Evolutionary conservation across 2,113 vertebrate genomes (phyloP).

Genomic region (Gobio gobio): DNA sequence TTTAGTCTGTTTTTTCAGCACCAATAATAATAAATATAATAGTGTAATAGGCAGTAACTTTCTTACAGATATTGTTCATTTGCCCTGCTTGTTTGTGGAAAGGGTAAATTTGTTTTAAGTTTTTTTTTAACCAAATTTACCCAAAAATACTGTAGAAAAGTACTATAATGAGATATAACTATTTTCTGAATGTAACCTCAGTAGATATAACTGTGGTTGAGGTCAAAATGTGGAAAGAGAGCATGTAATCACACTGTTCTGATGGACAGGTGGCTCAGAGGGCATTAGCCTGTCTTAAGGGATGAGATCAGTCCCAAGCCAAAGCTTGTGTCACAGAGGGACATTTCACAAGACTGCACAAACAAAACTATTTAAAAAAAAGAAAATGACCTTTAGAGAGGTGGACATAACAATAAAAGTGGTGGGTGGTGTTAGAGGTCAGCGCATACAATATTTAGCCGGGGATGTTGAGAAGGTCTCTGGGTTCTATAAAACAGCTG

Average conservation of each 20-base stretch:
- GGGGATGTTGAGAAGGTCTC: neutral
- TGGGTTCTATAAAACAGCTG: neutral
- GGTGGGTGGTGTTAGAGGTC: no score
- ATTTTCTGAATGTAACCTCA: neutral
- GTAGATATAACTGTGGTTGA: neutral
- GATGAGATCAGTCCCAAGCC: slow-evolving; percentile 66
- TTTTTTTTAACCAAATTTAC: neutral
- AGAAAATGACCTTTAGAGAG: neutral
- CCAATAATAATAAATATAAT: neutral
- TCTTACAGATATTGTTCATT: neutral
- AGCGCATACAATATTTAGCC: neutral
- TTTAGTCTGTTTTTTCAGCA: neutral
- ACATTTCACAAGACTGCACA: slow-evolving; percentile 12
- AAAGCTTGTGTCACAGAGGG: slow-evolving; percentile 44
- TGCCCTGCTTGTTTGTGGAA: neutral
- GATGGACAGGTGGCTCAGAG: slow-evolving; percentile 65
- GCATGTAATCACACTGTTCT: slow-evolving; percentile 12
- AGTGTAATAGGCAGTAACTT: neutral
- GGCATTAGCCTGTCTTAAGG: slow-evolving; percentile 71
- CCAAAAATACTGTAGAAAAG: neutral
- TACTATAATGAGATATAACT: neutral
- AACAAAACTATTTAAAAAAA: slow-evolving; percentile 2
- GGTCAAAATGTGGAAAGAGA: neutral
- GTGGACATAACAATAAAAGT: neutral
- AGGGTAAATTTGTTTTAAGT: neutral